Base-by-base conservation (phyloP, 2,113 vertebrate genomes). In the Blennius ocellaris region DNA sequence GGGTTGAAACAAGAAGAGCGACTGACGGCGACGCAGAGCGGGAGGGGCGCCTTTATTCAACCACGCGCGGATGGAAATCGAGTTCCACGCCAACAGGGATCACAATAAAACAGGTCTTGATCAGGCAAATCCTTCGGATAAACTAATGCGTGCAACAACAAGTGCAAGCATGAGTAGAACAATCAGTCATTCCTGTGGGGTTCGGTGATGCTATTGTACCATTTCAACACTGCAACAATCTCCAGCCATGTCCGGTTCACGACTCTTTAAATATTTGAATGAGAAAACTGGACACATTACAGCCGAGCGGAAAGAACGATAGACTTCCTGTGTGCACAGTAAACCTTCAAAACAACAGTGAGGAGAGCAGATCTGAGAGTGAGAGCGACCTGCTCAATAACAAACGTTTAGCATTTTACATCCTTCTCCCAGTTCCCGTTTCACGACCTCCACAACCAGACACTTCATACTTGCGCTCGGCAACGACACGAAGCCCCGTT, bases 21-120 rank as follows among this genome's bases (percentile, higher is more conserved):
- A 36, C 6, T 16, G 1, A 30, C 5, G n/a, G n/a, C 11, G 38
- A 0, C 16, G 2, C 15, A n/a, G 50, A 5, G 12, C 51, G 6
- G 12, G 6, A 15, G 16, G 11, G 5, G 21, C 21, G 21, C 21
- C 4, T 30, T 30, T 30, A 30, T 30, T 30, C 4, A 30, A 30
- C 21, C 21, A 30, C 21, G 21, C 4, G 21, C 4, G 21, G 21
- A 30, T 30, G 21, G 21, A 30, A 4, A 30, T 30, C 21, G 21
- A 30, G 21, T n/a, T 48, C 3, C 6, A 11, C 15, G 44, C 52
- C 56, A 70, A 52, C 16, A 7, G 21, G 73, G 69, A 68, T 65
- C 0, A 72, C 69, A 64, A 57, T 0, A 40, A 17, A 37, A 65
- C 49, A 15, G 41, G 74, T 69, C 55, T 8, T 39, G 30, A 66